These are phyloP conservation scores for Toxotes chatareus DNA, from an alignment of 2,113 vertebrate species.

Conservation along the genomic window DNA sequence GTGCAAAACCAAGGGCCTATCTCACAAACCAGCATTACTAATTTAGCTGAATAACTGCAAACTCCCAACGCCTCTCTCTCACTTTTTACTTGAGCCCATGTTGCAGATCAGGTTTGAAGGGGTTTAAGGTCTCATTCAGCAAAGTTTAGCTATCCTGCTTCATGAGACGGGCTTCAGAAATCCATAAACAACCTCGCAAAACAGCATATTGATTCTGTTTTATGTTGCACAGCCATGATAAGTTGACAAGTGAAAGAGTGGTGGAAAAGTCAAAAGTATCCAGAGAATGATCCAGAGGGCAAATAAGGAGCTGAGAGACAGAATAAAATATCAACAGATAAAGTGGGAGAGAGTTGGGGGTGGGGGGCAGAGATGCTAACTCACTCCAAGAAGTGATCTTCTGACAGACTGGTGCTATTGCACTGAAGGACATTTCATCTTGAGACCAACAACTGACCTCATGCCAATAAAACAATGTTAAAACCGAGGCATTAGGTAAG, in stretches of 20 bases:
- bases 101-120: neutral
- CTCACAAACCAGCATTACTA: slow-evolving; percentile 16
- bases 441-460: slow-evolving; percentile 55
- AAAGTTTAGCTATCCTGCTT: slow-evolving; percentile 3
- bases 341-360: neutral
- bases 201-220: slow-evolving; percentile 49
- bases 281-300: slow-evolving; percentile 37
- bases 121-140: neutral
- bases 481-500: slow-evolving; percentile 65
- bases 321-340: slow-evolving; percentile 39
- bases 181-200: slow-evolving; percentile 30
- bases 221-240: slow-evolving; percentile 41
- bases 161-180: neutral
- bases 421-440: slow-evolving; percentile 54
- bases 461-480: slow-evolving; percentile 64
- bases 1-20: slow-evolving; percentile 8
- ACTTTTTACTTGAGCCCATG: neutral
- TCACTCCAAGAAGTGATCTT: slow-evolving; percentile 17
- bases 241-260: slow-evolving; percentile 8
- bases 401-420: slow-evolving; percentile 38
- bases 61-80: neutral
- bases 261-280: slow-evolving; percentile 38
- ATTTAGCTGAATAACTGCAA: neutral
- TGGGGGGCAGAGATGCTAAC: neutral
- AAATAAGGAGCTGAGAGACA: slow-evolving; percentile 33